Conservation (phyloP, 2,113 vertebrate genomes). For the Notechis scutatus region DNA sequence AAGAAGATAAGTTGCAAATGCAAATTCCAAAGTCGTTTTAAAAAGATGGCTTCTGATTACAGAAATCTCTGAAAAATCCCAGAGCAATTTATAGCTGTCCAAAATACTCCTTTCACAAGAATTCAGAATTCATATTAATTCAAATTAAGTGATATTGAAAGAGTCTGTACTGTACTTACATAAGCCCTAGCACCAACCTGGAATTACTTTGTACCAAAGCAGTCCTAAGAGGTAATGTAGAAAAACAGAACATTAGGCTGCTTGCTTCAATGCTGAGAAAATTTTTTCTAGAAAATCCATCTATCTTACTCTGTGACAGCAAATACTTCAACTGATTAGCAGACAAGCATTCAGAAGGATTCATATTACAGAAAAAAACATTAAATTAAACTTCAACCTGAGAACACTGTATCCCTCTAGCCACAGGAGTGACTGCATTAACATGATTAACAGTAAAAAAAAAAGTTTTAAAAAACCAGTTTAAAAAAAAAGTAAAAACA, state of each 20-base stretch:
- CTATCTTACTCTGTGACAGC: neutral
- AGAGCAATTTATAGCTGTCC: neutral
- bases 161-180: neutral
- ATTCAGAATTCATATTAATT: neutral
- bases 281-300: neutral
- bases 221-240: neutral
- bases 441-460: neutral
- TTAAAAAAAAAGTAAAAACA: neutral
- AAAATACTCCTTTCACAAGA: neutral
- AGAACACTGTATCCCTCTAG: neutral
- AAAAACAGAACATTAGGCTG: neutral
- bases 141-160: neutral
- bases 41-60: neutral
- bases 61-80: neutral
- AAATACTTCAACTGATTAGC: neutral
- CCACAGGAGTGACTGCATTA: neutral
- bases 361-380: neutral
- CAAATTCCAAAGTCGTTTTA: neutral
- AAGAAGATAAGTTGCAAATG: neutral
- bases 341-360: neutral
- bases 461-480: neutral
- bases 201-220: neutral
- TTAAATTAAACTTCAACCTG: neutral
- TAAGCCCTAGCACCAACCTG: neutral
- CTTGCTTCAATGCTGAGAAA: neutral